These are phyloP conservation scores for Notechis scutatus DNA, from an alignment of 2,113 vertebrate genomes.

Conservation along the genomic window DNA sequence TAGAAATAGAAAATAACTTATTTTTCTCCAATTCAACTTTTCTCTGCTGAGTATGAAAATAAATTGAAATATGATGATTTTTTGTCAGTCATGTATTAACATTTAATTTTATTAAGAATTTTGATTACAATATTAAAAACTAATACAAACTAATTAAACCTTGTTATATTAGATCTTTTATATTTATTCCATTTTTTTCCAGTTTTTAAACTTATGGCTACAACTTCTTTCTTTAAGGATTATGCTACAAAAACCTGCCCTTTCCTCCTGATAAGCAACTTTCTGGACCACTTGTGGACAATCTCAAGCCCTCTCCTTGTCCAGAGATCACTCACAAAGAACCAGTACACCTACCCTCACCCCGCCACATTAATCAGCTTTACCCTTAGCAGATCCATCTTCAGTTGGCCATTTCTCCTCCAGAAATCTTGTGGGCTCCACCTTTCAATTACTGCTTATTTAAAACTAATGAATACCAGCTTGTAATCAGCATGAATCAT, in stretches of 20 bases:
- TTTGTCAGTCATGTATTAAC: not conserved
- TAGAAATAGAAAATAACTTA: not conserved
- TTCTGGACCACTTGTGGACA: not conserved
- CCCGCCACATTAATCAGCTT: not conserved
- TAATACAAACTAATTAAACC: not conserved
- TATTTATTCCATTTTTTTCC: not conserved
- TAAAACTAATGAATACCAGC: not conserved
- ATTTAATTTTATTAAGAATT: not conserved
- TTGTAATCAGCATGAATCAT: constrained; percentile 8
- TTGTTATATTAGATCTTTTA: not conserved
- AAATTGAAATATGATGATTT: not conserved
- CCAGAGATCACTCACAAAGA: not conserved
- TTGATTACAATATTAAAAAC: not conserved
- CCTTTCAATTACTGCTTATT: constrained; percentile 2
- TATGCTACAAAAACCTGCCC: not conserved
- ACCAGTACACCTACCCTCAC: too few species aligned
- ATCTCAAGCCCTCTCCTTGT: not conserved
- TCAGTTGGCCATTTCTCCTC: not conserved
- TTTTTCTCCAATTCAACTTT: not conserved
- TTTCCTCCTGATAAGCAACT: not conserved
- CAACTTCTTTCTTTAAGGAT: not conserved
- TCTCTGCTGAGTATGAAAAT: not conserved
- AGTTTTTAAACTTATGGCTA: not conserved
- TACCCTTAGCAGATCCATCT: not conserved
- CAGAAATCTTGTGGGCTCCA: not conserved